Evolutionary conservation across 2,797 vertebrate species (phyloP).

Genomic region (Hippoglossus hippoglossus): DNA sequence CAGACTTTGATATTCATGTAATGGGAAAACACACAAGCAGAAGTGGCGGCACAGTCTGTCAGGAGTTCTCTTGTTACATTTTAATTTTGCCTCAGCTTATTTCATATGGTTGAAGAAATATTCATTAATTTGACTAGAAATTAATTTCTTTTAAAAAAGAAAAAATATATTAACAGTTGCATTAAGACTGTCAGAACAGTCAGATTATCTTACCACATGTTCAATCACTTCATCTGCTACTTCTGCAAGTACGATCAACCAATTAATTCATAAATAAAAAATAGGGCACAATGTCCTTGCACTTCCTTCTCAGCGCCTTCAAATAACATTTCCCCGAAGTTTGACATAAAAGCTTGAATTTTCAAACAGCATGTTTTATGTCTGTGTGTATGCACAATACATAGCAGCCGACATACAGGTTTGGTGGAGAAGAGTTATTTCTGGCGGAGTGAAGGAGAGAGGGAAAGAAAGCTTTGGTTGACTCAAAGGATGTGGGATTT

Average conservation of each 20-base stretch:
- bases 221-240: slow-evolving; percentile 11
- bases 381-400: slow-evolving; percentile 51
- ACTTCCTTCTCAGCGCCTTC: slow-evolving; percentile 38
- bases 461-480: slow-evolving; percentile 56
- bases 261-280: slow-evolving; percentile 45
- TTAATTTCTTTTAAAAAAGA: neutral
- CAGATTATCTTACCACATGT: neutral
- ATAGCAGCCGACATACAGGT: slow-evolving; percentile 61
- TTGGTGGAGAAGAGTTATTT: slow-evolving; percentile 69
- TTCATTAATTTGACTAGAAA: neutral
- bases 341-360: slow-evolving; percentile 47
- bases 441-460: slow-evolving; percentile 63
- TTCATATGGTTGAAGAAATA: neutral
- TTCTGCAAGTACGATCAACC: slow-evolving; percentile 21
- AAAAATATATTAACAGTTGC: neutral
- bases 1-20: slow-evolving; percentile 5
- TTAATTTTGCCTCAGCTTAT: neutral
- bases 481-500: slow-evolving; percentile 71
- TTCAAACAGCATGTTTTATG: slow-evolving; percentile 46
- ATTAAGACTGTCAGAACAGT: neutral
- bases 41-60: neutral
- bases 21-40: slow-evolving; percentile 13
- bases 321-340: slow-evolving; percentile 27
- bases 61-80: neutral
- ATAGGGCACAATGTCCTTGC: slow-evolving; percentile 54